Conservation (phyloP, 2,113 vertebrate species). For the Bufo bufo region DNA sequence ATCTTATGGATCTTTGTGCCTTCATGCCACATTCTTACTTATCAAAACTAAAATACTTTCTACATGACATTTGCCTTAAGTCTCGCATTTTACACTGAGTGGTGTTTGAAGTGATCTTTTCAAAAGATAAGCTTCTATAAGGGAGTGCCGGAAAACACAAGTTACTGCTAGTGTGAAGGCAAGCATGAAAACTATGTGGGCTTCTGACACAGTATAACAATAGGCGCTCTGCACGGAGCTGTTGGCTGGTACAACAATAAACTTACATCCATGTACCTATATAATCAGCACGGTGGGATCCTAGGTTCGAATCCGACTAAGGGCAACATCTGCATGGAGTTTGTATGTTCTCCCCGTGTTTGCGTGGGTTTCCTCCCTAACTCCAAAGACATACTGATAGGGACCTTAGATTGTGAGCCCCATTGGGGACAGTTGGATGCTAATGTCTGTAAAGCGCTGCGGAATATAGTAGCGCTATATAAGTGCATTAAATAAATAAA, state of each 20-base stretch:
- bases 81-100: neutral
- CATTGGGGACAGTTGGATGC: too few relatives aligned
- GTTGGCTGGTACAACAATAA: neutral
- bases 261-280: neutral
- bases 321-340: too few relatives aligned
- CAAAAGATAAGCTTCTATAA: conserved; percentile 13
- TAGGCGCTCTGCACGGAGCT: neutral
- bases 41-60: neutral
- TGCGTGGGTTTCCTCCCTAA: too few relatives aligned
- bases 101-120: conserved; percentile 12
- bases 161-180: neutral
- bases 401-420: too few relatives aligned
- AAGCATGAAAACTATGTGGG: neutral
- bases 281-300: too few relatives aligned
- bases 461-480: too few relatives aligned
- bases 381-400: too few relatives aligned
- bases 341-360: too few relatives aligned
- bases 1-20: neutral
- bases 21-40: neutral
- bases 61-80: conserved; percentile 36
- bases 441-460: too few relatives aligned
- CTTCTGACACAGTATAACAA: neutral
- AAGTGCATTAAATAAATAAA: neutral
- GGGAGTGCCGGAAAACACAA: conserved; percentile 14
- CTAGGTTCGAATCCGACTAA: too few relatives aligned